Conservation (phyloP, 2,797 vertebrate species). For the Helostoma temminkii region DNA sequence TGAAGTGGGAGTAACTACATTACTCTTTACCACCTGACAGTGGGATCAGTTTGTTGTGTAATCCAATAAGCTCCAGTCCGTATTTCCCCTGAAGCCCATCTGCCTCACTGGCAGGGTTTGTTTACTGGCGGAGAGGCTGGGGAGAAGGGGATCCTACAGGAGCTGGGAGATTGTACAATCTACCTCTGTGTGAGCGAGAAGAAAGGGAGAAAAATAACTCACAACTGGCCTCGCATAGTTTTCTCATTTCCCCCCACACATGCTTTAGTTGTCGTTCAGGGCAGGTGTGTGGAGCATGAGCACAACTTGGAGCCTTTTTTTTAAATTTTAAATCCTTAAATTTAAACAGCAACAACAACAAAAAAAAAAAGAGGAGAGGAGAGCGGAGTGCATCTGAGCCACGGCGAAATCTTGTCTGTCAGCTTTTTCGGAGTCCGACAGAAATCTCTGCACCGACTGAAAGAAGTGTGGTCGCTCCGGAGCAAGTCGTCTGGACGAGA, state of each 20-base stretch:
- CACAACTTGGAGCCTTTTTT: conserved; percentile 30
- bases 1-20: conserved; percentile 4
- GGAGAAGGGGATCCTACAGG: conserved; percentile 78
- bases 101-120: conserved; percentile 82
- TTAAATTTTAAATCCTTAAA: too few species aligned
- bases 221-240: not conserved
- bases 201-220: conserved; percentile 8
- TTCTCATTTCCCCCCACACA: not conserved
- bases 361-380: conserved; percentile 10
- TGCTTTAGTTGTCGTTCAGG: not conserved
- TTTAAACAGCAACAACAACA: too few species aligned
- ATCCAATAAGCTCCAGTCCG: conserved; percentile 83
- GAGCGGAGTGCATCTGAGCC: conserved; percentile 34
- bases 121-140: conserved; percentile 83
- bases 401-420: conserved; percentile 46
- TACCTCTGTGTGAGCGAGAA: conserved; percentile 69
- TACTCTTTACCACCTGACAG: conserved; percentile 34
- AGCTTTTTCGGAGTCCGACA: conserved; percentile 24
- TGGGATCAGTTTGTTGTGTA: conserved; percentile 60
- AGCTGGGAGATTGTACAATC: conserved; percentile 70
- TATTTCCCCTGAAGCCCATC: conserved; percentile 77
- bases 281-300: conserved; percentile 8
- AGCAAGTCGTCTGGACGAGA: not conserved
- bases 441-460: conserved; percentile 64
- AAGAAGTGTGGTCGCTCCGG: conserved; percentile 27